Evolutionary conservation across 1,140 invertebrate genomes (phyloP), one percentile per base, ranked within the genome.

Genomic region (Aphidius gifuensis): DNA sequence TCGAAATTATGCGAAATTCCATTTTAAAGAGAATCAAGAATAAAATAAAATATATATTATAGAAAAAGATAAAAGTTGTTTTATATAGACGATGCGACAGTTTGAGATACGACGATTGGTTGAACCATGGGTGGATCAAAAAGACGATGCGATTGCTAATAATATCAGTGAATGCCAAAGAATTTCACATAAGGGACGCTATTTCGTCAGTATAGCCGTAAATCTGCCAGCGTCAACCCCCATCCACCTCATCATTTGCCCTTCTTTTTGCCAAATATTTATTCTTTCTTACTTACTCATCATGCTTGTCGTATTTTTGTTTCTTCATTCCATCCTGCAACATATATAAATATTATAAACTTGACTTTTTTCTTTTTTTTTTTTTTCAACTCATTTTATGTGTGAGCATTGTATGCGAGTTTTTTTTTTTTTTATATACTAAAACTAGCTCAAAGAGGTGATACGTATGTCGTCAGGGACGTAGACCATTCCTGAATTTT

Each of bases 81-180:
- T 44, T 7, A 11, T 8, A 44, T 8, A 44, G 38, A 40, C 23
- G 40, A 38, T 45, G 51, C 56, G 56, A 58, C 56, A 51, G 60
- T 55, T 55, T 55, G 60, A 55, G 60, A n/a, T 61, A 56, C 49
- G 49, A 40, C 55, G 49, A 62, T 50, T 42, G 56, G 51, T 32
- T 46, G 21, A 48, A 42, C 54, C 50, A 50, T 50, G 46, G 47
- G 54, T 73, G 72, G 74, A 76, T 79, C 74, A 79, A 79, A 78
- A 79, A 76, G 74, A 76, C 70, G 69, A 73, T 68, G 69, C 75
- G 77, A 76, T 77, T 73, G 74, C 76, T 79, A 79, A 79, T 79
- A 79, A 79, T 79, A 79, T 79, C 76, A 72, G 72, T 71, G 76
- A 74, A 75, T 78, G 74, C 73, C 69, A 67, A 74, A 69, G 77